A percentile compares a stretch with the other conserved stretches of the same genome.
These are phyloP conservation scores for Orius insidiosus DNA, from an alignment of 1,140 invertebrate genomes.

Conservation along the genomic window DNA sequence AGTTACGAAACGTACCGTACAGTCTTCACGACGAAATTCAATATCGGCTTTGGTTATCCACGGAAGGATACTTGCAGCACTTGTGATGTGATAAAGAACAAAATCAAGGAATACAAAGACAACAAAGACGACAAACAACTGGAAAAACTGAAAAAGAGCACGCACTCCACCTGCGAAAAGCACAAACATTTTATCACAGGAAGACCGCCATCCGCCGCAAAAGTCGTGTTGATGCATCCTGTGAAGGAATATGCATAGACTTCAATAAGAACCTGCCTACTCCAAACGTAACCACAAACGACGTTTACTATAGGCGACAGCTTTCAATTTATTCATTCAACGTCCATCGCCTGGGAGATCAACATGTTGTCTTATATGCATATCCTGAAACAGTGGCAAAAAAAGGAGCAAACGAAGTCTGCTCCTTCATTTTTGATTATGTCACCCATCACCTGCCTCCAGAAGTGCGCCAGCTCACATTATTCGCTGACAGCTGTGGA, in stretches of 20 bases:
- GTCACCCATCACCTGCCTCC: constrained; percentile 10
- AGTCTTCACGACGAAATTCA: background rate
- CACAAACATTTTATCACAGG: too few species aligned
- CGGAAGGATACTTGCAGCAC: background rate
- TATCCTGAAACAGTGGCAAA: constrained; percentile 17
- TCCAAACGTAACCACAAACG: constrained; percentile 17
- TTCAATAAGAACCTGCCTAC: constrained; percentile 15
- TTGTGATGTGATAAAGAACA: too few species aligned
- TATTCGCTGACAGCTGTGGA: constrained; percentile 19
- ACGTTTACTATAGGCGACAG: constrained; percentile 18
- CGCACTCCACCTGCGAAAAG: too few species aligned
- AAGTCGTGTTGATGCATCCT: too few species aligned
- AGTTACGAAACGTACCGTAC: background rate
- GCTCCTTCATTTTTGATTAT: constrained; percentile 13
- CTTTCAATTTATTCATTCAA: constrained; percentile 17
- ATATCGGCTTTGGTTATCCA: background rate
- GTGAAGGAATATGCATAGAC: constrained; percentile 17
- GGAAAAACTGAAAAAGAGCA: too few species aligned
- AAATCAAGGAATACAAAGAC: too few species aligned
- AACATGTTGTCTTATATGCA: constrained; percentile 14
- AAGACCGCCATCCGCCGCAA: too few species aligned
- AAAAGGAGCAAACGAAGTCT: constrained; percentile 15
- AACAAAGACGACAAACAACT: too few species aligned
- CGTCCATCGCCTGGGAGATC: constrained; percentile 13
- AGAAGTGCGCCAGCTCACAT: constrained; percentile 10